Evolutionary conservation across 64 coral and sea anemone species (phyloP).

Genomic region (Pocillopora damicornis): DNA sequence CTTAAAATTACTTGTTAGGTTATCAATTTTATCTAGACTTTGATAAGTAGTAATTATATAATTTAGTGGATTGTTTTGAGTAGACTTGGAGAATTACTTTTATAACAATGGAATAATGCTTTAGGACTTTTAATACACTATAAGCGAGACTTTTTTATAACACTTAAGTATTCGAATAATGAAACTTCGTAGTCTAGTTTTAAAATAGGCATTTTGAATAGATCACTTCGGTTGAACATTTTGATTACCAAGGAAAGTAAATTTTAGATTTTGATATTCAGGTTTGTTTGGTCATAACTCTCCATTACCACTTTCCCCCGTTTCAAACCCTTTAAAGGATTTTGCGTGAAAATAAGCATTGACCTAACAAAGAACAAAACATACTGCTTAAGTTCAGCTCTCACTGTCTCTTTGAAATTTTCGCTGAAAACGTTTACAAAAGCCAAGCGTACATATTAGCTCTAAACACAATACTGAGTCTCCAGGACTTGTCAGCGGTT

Average conservation of each 20-base stretch:
- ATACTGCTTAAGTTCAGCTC: too few relatives aligned
- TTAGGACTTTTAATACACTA: neutral
- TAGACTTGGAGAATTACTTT: neutral
- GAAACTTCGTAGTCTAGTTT: neutral
- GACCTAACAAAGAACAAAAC: too few relatives aligned
- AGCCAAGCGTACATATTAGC: neutral
- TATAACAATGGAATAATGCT: neutral
- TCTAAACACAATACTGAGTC: neutral
- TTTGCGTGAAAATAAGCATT: too few relatives aligned
- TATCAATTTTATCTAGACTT: too few relatives aligned
- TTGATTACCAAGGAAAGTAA: neutral
- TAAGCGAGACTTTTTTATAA: neutral
- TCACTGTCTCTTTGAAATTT: too few relatives aligned
- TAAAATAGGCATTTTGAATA: slow-evolving; percentile 6
- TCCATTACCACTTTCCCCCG: neutral
- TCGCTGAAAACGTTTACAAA: too few relatives aligned
- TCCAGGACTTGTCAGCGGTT: neutral
- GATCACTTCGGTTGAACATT: neutral
- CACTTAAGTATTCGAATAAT: neutral
- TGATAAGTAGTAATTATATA: too few relatives aligned
- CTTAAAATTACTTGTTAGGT: too few relatives aligned
- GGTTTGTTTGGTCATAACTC: neutral
- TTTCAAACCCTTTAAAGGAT: neutral
- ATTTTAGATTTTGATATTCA: neutral
- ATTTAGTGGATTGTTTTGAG: too few relatives aligned